Conservation (phyloP, 2,888 invertebrate genomes). For the Lasioglossum pauxillum region DNA sequence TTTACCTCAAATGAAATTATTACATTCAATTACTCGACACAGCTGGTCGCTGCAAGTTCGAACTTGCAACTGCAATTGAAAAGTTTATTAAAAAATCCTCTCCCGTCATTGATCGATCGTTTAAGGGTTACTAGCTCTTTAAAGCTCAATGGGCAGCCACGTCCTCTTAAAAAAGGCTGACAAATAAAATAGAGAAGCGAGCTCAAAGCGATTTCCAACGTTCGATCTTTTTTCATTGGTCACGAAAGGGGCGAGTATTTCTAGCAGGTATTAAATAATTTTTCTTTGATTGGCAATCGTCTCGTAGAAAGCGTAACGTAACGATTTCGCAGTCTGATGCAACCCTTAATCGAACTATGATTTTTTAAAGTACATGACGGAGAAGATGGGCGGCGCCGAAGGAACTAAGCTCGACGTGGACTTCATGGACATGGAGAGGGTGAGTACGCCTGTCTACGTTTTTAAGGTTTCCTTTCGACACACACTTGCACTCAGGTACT, state of each 20-base stretch:
- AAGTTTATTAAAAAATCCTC: not conserved
- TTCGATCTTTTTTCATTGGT: not conserved
- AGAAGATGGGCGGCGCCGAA: slow-evolving; percentile 99
- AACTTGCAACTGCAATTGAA: not conserved
- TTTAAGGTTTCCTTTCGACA: slow-evolving; percentile 34
- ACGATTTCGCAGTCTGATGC: not conserved
- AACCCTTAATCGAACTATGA: slow-evolving; percentile 64
- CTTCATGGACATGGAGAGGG: slow-evolving; percentile 99
- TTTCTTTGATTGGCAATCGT: not conserved
- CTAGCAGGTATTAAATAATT: not conserved
- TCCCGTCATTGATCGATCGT: not conserved
- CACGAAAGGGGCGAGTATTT: not conserved
- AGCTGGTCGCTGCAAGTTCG: not conserved
- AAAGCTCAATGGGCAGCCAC: not conserved
- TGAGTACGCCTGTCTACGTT: slow-evolving; percentile 85
- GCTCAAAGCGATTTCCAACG: not conserved
- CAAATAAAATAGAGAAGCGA: not conserved
- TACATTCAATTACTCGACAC: not conserved
- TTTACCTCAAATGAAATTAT: not conserved
- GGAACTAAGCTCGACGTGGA: slow-evolving; percentile 99
- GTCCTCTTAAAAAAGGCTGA: not conserved
- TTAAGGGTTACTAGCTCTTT: not conserved
- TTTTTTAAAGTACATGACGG: slow-evolving; percentile 96
- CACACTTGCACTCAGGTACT: not conserved
- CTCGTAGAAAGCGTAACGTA: not conserved